Evolutionary conservation across 2,888 invertebrate species (phyloP), one percentile per base, ranked within the genome.

Genomic region (Tenodera sinensis): DNA sequence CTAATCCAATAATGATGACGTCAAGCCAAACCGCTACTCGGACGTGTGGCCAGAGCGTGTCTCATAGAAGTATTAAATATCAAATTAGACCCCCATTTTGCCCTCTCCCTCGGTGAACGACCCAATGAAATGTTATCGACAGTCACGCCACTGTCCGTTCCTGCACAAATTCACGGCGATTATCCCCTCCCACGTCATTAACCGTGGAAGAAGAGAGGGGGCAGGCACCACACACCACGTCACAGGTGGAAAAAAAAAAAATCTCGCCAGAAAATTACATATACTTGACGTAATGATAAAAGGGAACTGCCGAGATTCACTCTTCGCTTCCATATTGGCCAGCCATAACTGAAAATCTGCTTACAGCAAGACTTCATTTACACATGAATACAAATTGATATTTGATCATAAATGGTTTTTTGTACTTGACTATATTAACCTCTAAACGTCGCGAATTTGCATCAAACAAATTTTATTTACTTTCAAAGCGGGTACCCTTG

Each of bases 31-130:
- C 54, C 54, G 54, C 54, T 71, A 71, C 25, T 71, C 54, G 20
- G 54, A 71, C 54, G 54, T 71, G 54, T 71, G 54, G 54, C 54
- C 54, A 71, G 54, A 87, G 87, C 87, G 83, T 83, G 87, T 87
- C 83, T 42, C 83, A 34, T 34, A 87, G n/a, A n/a, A 87, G 87
- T 34, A 83, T 81, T 87, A 83, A 87, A 82, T 87, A 87, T 42
- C 83, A 83, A 87, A 87, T 87, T 87, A 87, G 83, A n/a, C 42
- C 25, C 42, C 71, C 54, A 71, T 71, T 71, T 71, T 71, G 25
- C 86, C 86, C 42, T 25, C 7, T 15, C 83, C 87, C 42, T 27
- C 30, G 82, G 83, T 83, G 87, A 85, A 34, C 87, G 42, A 83
- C 30, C 83, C 83, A 42, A 83, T 83, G 83, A 81, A 87, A 87